Conservation (phyloP, 1,140 invertebrate genomes). For the Brachionus angularis region DNA sequence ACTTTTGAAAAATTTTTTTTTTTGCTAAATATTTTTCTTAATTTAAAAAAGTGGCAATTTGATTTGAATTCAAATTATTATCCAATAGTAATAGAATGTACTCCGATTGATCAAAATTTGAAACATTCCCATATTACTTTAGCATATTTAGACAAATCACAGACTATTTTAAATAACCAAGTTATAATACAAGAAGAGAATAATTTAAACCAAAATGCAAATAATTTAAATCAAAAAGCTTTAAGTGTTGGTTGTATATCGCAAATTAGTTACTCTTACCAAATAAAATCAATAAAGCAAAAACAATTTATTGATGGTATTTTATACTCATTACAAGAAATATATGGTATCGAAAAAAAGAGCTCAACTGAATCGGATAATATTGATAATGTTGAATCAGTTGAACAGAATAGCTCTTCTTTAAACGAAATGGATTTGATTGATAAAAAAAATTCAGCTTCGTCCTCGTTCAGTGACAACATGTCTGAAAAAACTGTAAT, state of each 20-base stretch:
- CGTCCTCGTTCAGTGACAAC: background rate
- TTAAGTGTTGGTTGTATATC: slow-evolving; percentile 47
- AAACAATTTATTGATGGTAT: slow-evolving; percentile 96
- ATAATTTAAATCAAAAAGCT: too few relatives aligned
- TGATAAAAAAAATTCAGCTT: too few relatives aligned
- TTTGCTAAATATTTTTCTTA: background rate
- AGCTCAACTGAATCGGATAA: slow-evolving; percentile 23
- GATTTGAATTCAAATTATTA: slow-evolving; percentile 14
- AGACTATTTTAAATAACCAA: background rate
- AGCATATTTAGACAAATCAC: slow-evolving; percentile 30
- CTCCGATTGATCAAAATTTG: background rate
- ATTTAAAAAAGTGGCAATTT: slow-evolving; percentile 22
- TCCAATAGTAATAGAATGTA: slow-evolving; percentile 41
- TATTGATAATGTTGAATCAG: background rate
- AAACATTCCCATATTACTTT: slow-evolving; percentile 33
- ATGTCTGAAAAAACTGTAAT: background rate
- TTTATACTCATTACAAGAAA: slow-evolving; percentile 93
- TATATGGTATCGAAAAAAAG: slow-evolving; percentile 99
- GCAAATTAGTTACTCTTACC: slow-evolving; percentile 73
- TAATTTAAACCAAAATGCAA: background rate
- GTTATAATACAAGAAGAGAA: background rate
- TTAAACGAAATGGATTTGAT: background rate
- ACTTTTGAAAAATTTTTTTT: too few relatives aligned
- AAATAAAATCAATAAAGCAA: slow-evolving; percentile 92
- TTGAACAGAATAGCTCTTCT: background rate